A percentile compares a stretch with the other conserved stretches of the same genome.
phyloP scores from a whole-genome alignment of 2,888 invertebrate species.

The Lasioglossum figueresi region DNA sequence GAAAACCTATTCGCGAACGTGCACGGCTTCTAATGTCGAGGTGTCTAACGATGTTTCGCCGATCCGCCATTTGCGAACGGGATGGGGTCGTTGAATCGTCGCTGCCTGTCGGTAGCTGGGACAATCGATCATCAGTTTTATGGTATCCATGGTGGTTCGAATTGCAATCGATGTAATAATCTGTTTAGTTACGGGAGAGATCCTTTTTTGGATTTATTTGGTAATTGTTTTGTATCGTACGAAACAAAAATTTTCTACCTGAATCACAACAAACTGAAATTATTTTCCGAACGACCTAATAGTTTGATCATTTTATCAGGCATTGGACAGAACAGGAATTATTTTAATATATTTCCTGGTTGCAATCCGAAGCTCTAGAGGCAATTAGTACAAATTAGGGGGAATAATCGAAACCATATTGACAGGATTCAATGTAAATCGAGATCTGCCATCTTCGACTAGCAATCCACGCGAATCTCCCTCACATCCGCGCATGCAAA shows the following conservation, averaged over 20 bases:
- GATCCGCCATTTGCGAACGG: constrained; percentile 28
- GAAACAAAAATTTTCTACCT: no score
- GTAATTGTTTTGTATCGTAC: no score
- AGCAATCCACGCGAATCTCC: neutral
- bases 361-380: neutral
- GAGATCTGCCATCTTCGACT: neutral
- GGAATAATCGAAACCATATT: neutral
- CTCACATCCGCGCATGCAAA: neutral
- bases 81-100: constrained; percentile 12
- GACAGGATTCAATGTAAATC: neutral
- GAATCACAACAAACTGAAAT: no score
- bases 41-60: neutral
- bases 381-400: neutral
- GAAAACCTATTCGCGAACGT: constrained; percentile 27
- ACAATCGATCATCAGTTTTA: neutral
- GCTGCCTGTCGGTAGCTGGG: constrained; percentile 30
- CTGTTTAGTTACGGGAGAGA: no score
- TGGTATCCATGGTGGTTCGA: neutral
- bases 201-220: neutral
- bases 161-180: neutral
- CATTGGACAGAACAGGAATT: neutral
- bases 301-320: no score
- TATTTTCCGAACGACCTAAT: no score
- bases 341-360: neutral
- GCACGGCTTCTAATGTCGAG: constrained; percentile 20